These are phyloP conservation scores for Falco cherrug DNA, from an alignment of 2,797 vertebrate genomes.

Conservation along the genomic window DNA sequence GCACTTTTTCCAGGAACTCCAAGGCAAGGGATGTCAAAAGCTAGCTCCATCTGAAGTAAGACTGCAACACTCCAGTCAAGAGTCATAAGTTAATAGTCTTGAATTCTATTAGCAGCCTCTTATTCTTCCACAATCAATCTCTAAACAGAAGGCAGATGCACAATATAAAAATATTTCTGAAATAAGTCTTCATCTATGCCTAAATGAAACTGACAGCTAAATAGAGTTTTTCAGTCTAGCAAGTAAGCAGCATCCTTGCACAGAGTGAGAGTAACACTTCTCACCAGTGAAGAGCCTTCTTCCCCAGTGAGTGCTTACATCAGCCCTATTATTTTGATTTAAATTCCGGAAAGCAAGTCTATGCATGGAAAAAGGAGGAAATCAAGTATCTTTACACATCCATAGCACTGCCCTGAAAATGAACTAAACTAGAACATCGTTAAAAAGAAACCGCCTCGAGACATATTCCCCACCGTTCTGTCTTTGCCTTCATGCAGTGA, in stretches of 20 bases:
- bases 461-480: fast-evolving
- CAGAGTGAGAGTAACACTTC: not conserved
- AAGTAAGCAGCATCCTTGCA: not conserved
- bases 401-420: not conserved
- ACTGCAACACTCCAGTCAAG: not conserved
- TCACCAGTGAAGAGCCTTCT: not conserved
- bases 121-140: not conserved
- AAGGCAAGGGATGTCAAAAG: not conserved
- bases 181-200: not conserved
- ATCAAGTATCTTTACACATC: not conserved
- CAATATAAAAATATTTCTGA: not conserved
- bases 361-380: not conserved
- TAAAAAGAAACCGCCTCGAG: not conserved
- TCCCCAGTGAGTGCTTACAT: not conserved
- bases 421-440: not conserved
- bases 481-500: no score
- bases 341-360: not conserved
- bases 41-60: not conserved
- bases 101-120: not conserved
- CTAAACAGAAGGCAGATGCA: not conserved
- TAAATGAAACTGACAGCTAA: not conserved
- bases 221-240: not conserved
- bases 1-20: not conserved
- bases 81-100: not conserved
- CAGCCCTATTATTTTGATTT: not conserved